Percentiles rank a stretch among this genome's conserved stretches.
Evolutionary conservation across 2,797 vertebrate genomes (phyloP).

Genomic region (Pogoniulus pusillus): DNA sequence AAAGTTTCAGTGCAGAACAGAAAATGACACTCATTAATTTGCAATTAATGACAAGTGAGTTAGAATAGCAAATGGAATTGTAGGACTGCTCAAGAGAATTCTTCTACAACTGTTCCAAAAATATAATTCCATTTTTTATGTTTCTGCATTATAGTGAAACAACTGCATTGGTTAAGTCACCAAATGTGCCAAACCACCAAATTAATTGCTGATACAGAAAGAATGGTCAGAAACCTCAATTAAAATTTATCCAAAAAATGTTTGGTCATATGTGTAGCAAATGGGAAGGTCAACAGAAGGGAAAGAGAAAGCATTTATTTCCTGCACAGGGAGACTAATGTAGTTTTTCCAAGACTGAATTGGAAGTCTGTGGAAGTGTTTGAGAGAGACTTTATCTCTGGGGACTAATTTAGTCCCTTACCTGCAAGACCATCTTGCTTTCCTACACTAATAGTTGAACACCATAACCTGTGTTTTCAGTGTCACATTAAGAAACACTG

Average conservation of each 20-base stretch:
- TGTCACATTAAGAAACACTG: slow-evolving; percentile 8
- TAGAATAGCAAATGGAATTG: slow-evolving; percentile 58
- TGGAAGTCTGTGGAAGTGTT: background rate
- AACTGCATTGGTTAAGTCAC: slow-evolving; percentile 12
- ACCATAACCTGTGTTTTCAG: slow-evolving; percentile 8
- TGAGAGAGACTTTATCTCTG: background rate
- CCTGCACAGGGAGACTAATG: background rate
- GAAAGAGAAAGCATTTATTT: slow-evolving; percentile 5
- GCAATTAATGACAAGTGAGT: slow-evolving; percentile 63
- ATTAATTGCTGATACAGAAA: background rate
- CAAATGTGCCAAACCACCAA: background rate
- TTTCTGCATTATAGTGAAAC: background rate
- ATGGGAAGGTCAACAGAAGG: slow-evolving; percentile 3
- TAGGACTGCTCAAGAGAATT: slow-evolving; percentile 44
- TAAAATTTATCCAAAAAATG: background rate
- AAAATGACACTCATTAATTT: slow-evolving; percentile 58
- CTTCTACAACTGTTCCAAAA: slow-evolving; percentile 37
- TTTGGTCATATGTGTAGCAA: background rate
- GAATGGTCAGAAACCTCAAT: background rate
- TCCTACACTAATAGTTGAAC: background rate
- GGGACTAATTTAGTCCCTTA: background rate
- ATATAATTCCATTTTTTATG: background rate
- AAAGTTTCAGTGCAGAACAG: slow-evolving; percentile 46
- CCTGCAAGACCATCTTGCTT: slow-evolving; percentile 20
- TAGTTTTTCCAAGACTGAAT: background rate